Percentiles rank a stretch among this genome's conserved stretches.
Conservation (phyloP, 2,797 vertebrate species). For the Chrosomus eos region DNA sequence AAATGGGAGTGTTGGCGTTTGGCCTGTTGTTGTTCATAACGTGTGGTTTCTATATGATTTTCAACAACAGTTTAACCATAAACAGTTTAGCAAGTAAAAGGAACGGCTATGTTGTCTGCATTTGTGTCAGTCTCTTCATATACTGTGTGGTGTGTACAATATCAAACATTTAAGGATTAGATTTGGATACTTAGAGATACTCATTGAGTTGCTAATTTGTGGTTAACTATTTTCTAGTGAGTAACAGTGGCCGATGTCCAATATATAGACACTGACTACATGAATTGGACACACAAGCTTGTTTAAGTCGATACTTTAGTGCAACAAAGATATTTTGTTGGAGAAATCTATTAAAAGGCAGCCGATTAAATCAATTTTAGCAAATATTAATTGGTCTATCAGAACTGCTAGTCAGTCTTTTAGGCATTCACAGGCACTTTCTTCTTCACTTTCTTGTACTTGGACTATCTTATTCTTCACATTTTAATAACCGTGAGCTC, state of each 20-base stretch:
- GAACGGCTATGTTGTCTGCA: not conserved
- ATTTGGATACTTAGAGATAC: not conserved
- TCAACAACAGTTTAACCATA: constrained; percentile 23
- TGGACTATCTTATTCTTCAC: not conserved
- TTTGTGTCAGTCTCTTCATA: not conserved
- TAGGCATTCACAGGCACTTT: not conserved
- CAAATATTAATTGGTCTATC: not conserved
- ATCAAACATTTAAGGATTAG: not conserved
- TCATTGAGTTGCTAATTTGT: not conserved
- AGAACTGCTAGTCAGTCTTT: not conserved
- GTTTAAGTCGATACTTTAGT: not conserved
- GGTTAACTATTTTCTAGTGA: not conserved
- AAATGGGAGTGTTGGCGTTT: constrained; percentile 34
- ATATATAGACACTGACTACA: not conserved
- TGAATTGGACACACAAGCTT: not conserved
- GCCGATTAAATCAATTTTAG: not conserved
- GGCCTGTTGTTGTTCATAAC: constrained; percentile 37
- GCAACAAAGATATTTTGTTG: not conserved
- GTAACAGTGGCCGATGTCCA: not conserved
- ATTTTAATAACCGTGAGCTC: not conserved
- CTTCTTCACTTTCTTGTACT: not conserved
- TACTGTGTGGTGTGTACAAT: not conserved
- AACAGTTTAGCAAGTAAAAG: constrained; percentile 24
- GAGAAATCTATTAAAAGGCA: not conserved
- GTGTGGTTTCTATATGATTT: constrained; percentile 45